These are phyloP conservation scores for Pyrgilauda ruficollis DNA, from an alignment of 2,113 vertebrate species.

Conservation along the genomic window DNA sequence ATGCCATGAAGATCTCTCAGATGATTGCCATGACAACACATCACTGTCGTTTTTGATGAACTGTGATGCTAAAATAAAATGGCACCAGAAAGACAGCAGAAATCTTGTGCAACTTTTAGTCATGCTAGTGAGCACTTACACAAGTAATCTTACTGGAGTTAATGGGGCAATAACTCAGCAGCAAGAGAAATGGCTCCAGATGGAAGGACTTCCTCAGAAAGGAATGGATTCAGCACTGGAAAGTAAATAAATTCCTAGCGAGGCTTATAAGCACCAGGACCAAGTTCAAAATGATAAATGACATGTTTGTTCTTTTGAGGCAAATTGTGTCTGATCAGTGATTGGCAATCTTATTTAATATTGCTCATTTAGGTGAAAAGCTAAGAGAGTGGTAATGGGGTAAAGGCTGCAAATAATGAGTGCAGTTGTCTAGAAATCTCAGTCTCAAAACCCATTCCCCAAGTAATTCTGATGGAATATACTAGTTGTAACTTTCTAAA, in stretches of 20 bases:
- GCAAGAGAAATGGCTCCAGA: neutral
- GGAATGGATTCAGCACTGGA: neutral
- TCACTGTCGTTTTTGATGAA: neutral
- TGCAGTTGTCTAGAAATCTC: neutral
- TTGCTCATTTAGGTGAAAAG: neutral
- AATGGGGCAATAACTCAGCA: neutral
- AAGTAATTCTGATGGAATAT: neutral
- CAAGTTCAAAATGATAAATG: neutral
- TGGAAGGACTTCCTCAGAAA: neutral
- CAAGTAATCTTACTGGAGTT: neutral
- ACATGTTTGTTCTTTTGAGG: neutral
- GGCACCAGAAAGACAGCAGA: neutral
- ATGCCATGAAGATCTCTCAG: neutral
- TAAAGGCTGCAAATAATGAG: neutral
- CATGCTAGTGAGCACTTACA: neutral
- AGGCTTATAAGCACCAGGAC: neutral
- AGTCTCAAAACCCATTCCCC: neutral
- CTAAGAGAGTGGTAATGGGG: neutral
- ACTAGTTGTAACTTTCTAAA: neutral
- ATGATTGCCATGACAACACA: neutral
- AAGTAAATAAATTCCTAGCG: neutral
- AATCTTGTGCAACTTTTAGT: neutral
- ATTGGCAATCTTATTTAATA: neutral
- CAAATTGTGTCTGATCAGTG: neutral
- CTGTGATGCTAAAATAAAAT: neutral